phyloP scores from a whole-genome alignment of 1,140 invertebrate species.

The Brachionus koreanus region DNA sequence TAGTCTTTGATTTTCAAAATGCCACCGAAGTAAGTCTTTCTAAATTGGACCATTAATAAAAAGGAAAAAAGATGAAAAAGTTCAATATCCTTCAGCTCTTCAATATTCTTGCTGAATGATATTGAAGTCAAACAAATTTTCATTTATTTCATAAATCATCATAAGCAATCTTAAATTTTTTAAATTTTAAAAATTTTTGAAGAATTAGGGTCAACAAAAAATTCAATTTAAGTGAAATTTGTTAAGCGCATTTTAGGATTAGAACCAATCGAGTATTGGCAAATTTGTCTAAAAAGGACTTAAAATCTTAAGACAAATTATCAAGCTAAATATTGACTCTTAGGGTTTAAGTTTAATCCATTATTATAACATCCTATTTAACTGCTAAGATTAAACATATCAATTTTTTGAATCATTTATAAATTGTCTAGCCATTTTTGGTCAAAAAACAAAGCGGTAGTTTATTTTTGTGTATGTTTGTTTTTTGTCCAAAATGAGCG shows the following conservation, averaged over 20 bases:
- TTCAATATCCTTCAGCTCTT: no score
- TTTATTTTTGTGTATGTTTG: neutral
- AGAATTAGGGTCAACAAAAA: neutral
- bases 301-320: slow-evolving; percentile 1
- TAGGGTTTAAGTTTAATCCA: neutral
- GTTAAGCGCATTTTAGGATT: neutral
- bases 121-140: no score
- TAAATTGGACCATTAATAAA: no score
- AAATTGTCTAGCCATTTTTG: neutral
- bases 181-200: neutral
- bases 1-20: no score
- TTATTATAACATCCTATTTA: neutral
- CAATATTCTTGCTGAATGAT: no score
- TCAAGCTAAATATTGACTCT: slow-evolving; percentile 9
- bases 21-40: no score
- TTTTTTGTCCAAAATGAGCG: neutral
- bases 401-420: slow-evolving; percentile 10
- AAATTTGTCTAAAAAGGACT: neutral
- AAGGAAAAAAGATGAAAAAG: no score
- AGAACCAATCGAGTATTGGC: neutral
- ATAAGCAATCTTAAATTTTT: no score
- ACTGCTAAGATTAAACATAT: neutral
- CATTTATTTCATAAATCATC: no score
- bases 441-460: neutral
- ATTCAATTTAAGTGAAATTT: neutral